phyloP scores from a whole-genome alignment of 1,140 invertebrate genomes.

The Holotrichia oblita region DNA sequence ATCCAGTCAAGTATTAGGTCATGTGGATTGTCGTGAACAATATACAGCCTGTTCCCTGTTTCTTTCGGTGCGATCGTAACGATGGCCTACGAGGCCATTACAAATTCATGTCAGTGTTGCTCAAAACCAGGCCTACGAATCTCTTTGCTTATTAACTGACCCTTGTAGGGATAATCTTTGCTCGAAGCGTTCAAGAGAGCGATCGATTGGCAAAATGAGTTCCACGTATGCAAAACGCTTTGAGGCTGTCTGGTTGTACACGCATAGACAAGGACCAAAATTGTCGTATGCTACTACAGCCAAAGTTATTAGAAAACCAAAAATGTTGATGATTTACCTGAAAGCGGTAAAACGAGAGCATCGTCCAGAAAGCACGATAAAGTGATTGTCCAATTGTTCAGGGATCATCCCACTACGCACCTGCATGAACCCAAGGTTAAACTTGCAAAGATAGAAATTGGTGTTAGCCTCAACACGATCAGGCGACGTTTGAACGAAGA shows the following conservation, averaged over 20 bases:
- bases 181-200: background rate
- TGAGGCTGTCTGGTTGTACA: background rate
- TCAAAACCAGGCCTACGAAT: too few relatives aligned
- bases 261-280: background rate
- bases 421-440: background rate
- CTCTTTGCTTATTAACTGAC: too few relatives aligned
- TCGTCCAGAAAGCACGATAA: background rate
- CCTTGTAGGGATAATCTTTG: too few relatives aligned
- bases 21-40: too few relatives aligned
- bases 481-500: slow-evolving; percentile 11
- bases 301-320: background rate
- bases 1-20: too few relatives aligned
- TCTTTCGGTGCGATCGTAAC: background rate
- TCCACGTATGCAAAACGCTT: background rate
- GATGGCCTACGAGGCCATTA: background rate
- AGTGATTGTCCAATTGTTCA: background rate
- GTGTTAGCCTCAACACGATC: background rate
- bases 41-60: too few relatives aligned
- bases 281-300: background rate
- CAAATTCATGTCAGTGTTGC: background rate
- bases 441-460: too few relatives aligned
- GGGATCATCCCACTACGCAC: background rate
- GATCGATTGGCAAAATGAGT: background rate
- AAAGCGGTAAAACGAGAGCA: background rate
- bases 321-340: background rate